Evolutionary conservation across 2,888 invertebrate genomes (phyloP), one percentile per base, ranked within the genome.

Genomic region (Scrobipalpa atriplicella): DNA sequence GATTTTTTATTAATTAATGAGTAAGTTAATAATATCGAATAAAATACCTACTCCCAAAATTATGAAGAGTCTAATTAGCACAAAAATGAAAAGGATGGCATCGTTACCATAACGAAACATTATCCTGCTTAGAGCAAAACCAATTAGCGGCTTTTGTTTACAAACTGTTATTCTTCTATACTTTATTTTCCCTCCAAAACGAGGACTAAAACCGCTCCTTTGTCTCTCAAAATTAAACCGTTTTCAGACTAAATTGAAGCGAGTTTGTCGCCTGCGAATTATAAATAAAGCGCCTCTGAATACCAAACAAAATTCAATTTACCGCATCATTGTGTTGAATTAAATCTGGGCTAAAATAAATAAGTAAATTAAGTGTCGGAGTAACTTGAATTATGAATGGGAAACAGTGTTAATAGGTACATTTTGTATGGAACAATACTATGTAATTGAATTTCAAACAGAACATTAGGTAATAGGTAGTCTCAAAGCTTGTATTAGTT

Each of bases 141-240:
- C 38, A 58, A 58, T 58, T 58, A 38, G 58, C 58, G 58, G 58
- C 11, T 58, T 58, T 58, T 58, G 58, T 58, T 5, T 29, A n/a
- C 38, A 58, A 58, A 58, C 58, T 58, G 36, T 58, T 58, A 38
- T 38, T 47, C 47, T 47, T 47, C 8, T 19, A 62, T n/a, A 29
- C 47, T 62, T 21, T 62, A 47, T 62, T 62, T 62, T 62, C 47
- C 29, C 47, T 36, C 16, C 16, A 51, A 62, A 62, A 19, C 29
- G 62, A n/a, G 16, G 62, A 51, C 47, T 62, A 64, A 64, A 64
- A 56, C 81, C 76, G 73, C 72, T 71, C 84, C 78, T 84, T 90
- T 90, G 89, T 90, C 86, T 86, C 71, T 74, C 70, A 72, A 86
- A 89, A 89, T 90, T 83, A 86, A 89, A 87, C 85, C 82, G 81